A percentile compares a stretch with the other conserved stretches of the same genome.
phyloP scores from a whole-genome alignment of 2,888 invertebrate genomes.

The Sisyra nigra region DNA sequence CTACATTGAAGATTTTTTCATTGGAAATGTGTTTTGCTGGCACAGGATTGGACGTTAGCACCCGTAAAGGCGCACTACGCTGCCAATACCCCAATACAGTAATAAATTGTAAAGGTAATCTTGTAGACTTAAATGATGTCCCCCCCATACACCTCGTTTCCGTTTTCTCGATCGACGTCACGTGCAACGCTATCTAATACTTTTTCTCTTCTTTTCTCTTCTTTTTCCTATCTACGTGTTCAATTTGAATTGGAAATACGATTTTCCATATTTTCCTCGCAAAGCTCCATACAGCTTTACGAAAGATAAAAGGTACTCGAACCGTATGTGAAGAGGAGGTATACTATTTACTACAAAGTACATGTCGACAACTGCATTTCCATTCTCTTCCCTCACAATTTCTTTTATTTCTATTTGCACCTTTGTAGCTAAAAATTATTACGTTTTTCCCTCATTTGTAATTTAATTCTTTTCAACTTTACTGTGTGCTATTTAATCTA shows the following conservation, averaged over 20 bases:
- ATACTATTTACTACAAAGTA: too few species aligned
- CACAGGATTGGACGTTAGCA: not conserved
- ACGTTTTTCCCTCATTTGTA: too few species aligned
- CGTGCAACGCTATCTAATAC: not conserved
- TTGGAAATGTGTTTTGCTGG: conserved; percentile 3
- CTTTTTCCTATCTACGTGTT: conserved; percentile 3
- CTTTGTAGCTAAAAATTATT: too few species aligned
- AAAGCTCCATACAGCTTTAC: too few species aligned
- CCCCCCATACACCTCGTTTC: not conserved
- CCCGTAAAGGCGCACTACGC: not conserved
- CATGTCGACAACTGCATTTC: too few species aligned
- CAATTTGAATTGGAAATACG: conserved; percentile 7
- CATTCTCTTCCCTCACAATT: too few species aligned
- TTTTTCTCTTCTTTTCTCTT: not conserved
- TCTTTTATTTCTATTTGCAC: too few species aligned
- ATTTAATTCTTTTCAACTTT: too few species aligned
- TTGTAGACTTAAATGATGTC: conserved; percentile 8
- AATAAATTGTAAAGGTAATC: conserved; percentile 8
- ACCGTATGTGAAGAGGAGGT: too few species aligned
- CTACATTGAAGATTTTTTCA: not conserved
- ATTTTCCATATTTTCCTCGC: conserved; percentile 5
- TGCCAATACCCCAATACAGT: conserved; percentile 3
- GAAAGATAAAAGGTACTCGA: not conserved
- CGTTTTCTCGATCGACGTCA: not conserved
- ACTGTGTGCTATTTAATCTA: too few species aligned